phyloP scores from a whole-genome alignment of 2,888 invertebrate genomes.

The Nebria brevicollis region DNA sequence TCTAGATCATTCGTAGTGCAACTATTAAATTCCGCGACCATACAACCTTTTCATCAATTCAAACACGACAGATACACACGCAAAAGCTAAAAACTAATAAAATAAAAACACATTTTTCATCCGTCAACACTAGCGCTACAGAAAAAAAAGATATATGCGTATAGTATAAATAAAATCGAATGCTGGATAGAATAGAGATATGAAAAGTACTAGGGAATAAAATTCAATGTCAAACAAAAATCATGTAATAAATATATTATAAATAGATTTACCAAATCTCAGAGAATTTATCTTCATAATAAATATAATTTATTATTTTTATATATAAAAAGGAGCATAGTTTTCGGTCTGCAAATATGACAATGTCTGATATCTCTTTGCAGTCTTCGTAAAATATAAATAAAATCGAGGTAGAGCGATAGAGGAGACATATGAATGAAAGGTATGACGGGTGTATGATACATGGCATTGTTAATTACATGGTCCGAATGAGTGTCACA shows the following conservation, averaged over 20 bases:
- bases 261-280: too few species aligned
- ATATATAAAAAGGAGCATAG: too few species aligned
- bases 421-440: constrained; percentile 47
- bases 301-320: too few species aligned
- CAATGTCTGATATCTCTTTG: not conserved
- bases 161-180: constrained; percentile 41
- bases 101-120: constrained; percentile 44
- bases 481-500: constrained; percentile 52
- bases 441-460: constrained; percentile 56
- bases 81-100: constrained; percentile 27
- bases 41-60: constrained; percentile 33
- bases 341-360: not conserved
- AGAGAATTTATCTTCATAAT: too few species aligned
- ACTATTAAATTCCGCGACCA: constrained; percentile 27
- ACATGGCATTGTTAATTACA: constrained; percentile 59
- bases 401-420: too few species aligned
- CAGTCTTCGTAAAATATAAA: constrained; percentile 39
- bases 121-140: constrained; percentile 17
- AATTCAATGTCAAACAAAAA: not conserved
- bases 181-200: constrained; percentile 10
- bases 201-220: not conserved
- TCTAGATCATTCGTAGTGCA: constrained; percentile 15
- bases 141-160: not conserved
- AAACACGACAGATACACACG: constrained; percentile 10
- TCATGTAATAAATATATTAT: too few species aligned